A percentile compares a stretch with the other conserved stretches of the same genome.
phyloP scores from a whole-genome alignment of 2,797 vertebrate genomes.

The Halcyon leucocephala region DNA sequence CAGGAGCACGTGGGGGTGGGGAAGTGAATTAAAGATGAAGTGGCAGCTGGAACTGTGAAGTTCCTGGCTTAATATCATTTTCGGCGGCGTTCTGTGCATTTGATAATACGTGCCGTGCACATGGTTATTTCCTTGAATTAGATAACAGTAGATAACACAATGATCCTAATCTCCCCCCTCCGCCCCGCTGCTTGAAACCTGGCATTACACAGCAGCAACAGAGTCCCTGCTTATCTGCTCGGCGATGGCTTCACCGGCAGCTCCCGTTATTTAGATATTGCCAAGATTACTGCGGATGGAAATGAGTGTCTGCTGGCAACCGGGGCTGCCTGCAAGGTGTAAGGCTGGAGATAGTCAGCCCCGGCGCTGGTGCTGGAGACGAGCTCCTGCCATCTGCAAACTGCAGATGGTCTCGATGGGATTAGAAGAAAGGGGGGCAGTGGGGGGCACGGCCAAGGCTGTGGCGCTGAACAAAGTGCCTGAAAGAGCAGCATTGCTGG shows the following conservation, averaged over 20 bases:
- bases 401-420: neutral
- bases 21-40: constrained; percentile 26
- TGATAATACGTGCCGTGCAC: neutral
- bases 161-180: constrained; percentile 11
- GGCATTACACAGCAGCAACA: neutral
- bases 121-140: constrained; percentile 43
- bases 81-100: neutral
- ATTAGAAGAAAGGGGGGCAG: neutral
- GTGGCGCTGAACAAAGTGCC: neutral
- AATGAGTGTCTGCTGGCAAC: neutral
- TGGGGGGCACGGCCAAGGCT: neutral
- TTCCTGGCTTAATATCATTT: constrained; percentile 12
- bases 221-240: neutral
- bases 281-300: neutral
- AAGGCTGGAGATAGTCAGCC: neutral
- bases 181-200: neutral
- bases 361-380: neutral
- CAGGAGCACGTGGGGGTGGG: neutral
- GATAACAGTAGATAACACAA: constrained; percentile 35
- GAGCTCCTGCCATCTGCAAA: neutral
- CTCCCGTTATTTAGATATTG: neutral
- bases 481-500: fast-evolving
- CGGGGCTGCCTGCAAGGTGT: neutral
- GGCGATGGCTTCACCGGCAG: neutral
- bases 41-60: constrained; percentile 22